Conservation (phyloP, 2,888 invertebrate genomes). For the Oscheius sp. region DNA sequence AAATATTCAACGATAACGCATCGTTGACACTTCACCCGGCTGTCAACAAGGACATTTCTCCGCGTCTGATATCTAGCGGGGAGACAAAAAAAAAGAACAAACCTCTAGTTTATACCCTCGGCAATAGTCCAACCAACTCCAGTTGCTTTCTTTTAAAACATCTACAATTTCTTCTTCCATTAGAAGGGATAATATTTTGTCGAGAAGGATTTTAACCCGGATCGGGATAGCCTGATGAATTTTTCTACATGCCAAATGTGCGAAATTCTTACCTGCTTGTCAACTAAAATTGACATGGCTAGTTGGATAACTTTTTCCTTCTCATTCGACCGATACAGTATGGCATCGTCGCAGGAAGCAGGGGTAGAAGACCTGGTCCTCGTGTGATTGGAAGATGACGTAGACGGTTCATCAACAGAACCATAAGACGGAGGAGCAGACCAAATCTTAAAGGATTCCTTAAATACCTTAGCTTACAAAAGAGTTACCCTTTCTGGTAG, state of each 20-base stretch:
- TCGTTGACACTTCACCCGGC: slow-evolving; percentile 26
- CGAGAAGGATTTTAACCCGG: slow-evolving; percentile 33
- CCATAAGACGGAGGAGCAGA: slow-evolving; percentile 14
- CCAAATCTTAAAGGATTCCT: slow-evolving; percentile 12
- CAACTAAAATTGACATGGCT: slow-evolving; percentile 9
- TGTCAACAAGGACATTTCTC: slow-evolving; percentile 14
- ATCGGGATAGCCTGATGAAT: slow-evolving; percentile 33
- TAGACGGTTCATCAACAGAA: slow-evolving; percentile 14
- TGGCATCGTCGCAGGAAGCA: slow-evolving; percentile 21
- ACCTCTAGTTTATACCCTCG: slow-evolving; percentile 36
- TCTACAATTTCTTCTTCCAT: slow-evolving; percentile 27
- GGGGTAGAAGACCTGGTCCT: not conserved
- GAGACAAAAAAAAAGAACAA: slow-evolving; percentile 20
- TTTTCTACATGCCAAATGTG: not conserved
- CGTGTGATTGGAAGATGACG: slow-evolving; percentile 7
- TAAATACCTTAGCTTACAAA: not conserved
- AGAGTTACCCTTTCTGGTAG: slow-evolving; percentile 16
- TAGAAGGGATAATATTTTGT: slow-evolving; percentile 10
- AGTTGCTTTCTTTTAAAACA: slow-evolving; percentile 6
- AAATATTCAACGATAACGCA: slow-evolving; percentile 11
- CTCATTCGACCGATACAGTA: not conserved
- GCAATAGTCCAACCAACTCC: slow-evolving; percentile 33
- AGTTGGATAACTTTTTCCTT: slow-evolving; percentile 2
- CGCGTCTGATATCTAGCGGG: not conserved
- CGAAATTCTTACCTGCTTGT: not conserved